These are phyloP conservation scores for Mylabris phalerata DNA, from an alignment of 1,140 invertebrate species.

Conservation along the genomic window DNA sequence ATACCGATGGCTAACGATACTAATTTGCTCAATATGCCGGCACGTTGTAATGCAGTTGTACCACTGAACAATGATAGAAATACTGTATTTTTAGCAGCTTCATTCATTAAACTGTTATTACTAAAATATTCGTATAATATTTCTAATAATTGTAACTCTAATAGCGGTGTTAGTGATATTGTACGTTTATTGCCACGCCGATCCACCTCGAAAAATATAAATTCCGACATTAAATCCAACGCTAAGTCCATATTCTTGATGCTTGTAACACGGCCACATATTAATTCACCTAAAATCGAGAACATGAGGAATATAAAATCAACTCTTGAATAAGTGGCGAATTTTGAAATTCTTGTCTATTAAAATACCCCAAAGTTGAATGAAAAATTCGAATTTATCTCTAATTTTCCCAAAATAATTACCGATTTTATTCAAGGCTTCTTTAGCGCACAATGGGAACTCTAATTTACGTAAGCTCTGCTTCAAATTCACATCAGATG, in stretches of 20 bases:
- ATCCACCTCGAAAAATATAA: conserved; percentile 72
- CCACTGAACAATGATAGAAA: conserved; percentile 70
- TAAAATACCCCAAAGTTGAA: too few species aligned
- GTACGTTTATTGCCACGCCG: conserved; percentile 52
- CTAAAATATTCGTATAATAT: conserved; percentile 69
- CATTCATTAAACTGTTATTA: conserved; percentile 50
- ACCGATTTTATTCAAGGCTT: conserved; percentile 58
- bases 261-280: conserved; percentile 44
- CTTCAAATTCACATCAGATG: conserved; percentile 34
- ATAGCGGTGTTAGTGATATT: conserved; percentile 52
- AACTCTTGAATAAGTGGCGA: too few species aligned
- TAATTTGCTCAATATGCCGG: conserved; percentile 66
- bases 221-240: conserved; percentile 73
- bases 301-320: too few species aligned
- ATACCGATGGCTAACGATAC: conserved; percentile 71
- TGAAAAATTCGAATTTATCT: too few species aligned
- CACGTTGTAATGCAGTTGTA: conserved; percentile 57
- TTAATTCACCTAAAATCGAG: conserved; percentile 40
- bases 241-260: conserved; percentile 55
- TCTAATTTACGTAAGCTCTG: conserved; percentile 49
- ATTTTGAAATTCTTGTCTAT: too few species aligned
- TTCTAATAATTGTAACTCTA: conserved; percentile 69
- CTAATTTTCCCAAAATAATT: conserved; percentile 24
- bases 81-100: conserved; percentile 70
- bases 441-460: conserved; percentile 57